Conservation (phyloP, 2,888 invertebrate genomes). For the Limnephilus marmoratus region DNA sequence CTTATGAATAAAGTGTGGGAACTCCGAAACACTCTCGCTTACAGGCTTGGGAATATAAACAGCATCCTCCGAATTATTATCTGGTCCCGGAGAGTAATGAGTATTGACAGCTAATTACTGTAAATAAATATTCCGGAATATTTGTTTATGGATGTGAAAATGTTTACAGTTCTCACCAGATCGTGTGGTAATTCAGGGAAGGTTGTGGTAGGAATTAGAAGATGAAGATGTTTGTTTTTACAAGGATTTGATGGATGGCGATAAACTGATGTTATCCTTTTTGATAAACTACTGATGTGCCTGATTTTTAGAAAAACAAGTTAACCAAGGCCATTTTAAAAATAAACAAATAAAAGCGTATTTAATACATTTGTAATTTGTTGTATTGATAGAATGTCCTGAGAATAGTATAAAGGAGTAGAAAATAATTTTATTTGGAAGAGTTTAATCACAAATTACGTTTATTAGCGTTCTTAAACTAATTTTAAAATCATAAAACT, state of each 20-base stretch:
- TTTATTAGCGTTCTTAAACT: too few relatives aligned
- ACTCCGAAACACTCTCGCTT: neutral
- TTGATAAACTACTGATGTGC: neutral
- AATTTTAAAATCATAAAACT: too few relatives aligned
- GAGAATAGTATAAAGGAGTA: too few relatives aligned
- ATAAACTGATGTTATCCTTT: neutral
- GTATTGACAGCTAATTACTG: conserved; percentile 2
- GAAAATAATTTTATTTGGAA: too few relatives aligned
- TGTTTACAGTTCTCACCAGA: neutral
- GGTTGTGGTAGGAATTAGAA: neutral
- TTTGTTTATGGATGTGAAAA: neutral
- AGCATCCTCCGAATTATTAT: neutral
- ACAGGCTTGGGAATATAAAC: conserved; percentile 2
- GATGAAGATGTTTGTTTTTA: neutral
- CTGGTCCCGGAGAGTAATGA: neutral
- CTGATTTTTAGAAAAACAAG: neutral
- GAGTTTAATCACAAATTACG: too few relatives aligned
- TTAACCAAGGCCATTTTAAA: neutral
- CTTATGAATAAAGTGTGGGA: neutral
- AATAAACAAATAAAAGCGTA: neutral
- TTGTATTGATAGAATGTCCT: too few relatives aligned
- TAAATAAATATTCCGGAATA: neutral
- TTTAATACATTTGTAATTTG: neutral
- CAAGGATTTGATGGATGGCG: neutral
- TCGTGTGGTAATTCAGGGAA: neutral